Base-by-base conservation (phyloP, 2,113 vertebrate genomes). In the Coptodon bakossiorum region DNA sequence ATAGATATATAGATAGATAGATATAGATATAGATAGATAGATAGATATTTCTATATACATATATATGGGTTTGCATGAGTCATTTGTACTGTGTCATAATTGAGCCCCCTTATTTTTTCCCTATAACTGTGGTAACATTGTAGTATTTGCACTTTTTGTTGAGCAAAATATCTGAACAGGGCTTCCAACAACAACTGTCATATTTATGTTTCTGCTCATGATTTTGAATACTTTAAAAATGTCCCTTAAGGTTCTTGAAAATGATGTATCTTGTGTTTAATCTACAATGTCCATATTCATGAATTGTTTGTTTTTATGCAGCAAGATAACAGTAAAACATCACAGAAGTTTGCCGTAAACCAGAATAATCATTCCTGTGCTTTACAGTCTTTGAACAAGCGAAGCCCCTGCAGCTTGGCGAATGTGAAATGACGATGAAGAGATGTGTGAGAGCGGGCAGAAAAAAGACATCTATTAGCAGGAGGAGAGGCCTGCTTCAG, bases 391-490 rank as follows among this genome's bases (percentile, higher is more conserved):
- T 54, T 89, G 48, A 88, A 80, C 48, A 27, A 83, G 53, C 12
- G 3, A 86, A 81, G 43, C 71, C 89, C 90, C 87, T 88, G 61
- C 63, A 92, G 93, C 83, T 85, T 53, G 80, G 80, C 78, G 50
- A 91, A 91, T 82, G 52, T 71, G 71, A 90, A 82, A 87, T 48
- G 16, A 89, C 63, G 81, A 93, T 90, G 81, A 86, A 87, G 90
- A 89, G 79, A 85, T 81, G 86, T 76, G 83, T 79, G 80, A 87
- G 86, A 87, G 86, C 29, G 11, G 83, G 82, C 52, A 76, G 80
- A 88, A 89, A 89, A 94, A 81, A 87, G 19, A 86, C 81, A 82
- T 93, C 87, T 90, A 86, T 90, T 93, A 82, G 56, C 86, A 73
- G 90, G 61, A 88, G 59, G 52, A 87, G 79, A 84, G 54, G 82